Evolutionary conservation across 2,113 vertebrate species (phyloP), one percentile per base, ranked within the genome.

Genomic region (Anthoscopus minutus): DNA sequence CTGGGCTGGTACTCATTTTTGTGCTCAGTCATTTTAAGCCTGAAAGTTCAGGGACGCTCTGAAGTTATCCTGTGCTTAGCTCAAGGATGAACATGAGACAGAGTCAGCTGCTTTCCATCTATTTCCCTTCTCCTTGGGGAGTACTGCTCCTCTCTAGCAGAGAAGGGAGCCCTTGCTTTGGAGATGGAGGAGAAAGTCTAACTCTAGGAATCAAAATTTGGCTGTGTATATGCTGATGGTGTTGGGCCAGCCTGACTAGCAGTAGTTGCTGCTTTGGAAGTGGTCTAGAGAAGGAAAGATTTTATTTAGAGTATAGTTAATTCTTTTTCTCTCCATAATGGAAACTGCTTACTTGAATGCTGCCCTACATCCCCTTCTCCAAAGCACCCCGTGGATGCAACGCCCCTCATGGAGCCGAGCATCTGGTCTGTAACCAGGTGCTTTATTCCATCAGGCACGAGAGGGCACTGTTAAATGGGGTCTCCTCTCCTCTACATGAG

Each of bases 381-480:
- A 74, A 47, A 90, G 53, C 47, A 3, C 23, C 15, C 40, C 13
- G 40, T 24, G 8, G 6, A 22, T 15, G 27, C 13, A n/a, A 13
- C 18, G 12, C 9, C 23, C 3, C 31, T 1, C 22, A 13, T 7
- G 50, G 15, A 25, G 42, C 0, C 0, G 22, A 28, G 31, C 24
- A 31, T 25, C 44, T 16, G 40, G 9, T 15, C 20, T 58, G 37
- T 14, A 54, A 33, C 18, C 18, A 15, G 65, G 21, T 3, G 22
- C 67, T 61, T 65, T 51, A 28, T 60, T 25, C 51, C 69, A 7
- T 23, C 69, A 51, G 56, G 79, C 86, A 92, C 4, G 0, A 84
- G 89, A 92, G 73, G 84, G 56, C 89, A 64, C 60, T 87, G 30
- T 62, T 81, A 62, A 81, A 64, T 47, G 11, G 7, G 35, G 6